Base-by-base conservation (phyloP, 2,888 invertebrate genomes). In the Epistrophe grossulariae region DNA sequence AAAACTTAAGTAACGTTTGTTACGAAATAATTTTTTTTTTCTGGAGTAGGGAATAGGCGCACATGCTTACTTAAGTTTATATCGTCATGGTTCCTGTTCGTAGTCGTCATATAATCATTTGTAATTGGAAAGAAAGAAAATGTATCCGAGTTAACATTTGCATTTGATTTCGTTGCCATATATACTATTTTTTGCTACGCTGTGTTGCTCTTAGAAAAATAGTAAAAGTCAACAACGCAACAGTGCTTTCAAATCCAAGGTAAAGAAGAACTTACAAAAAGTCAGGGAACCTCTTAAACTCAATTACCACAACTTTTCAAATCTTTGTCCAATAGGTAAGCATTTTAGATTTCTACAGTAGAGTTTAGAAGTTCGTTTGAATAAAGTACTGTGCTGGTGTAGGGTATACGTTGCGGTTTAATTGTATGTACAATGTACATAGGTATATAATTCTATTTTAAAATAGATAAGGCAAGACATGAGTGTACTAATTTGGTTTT, bases 221-320 rank as follows among this genome's bases (percentile, higher is more conserved):
- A 80, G 81, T 81, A 72, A 72, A 85, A 78, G 84, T 81, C 81
- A 77, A 43, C 73, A 68, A 81, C 73, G 84, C 81, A 85, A 77
- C 84, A 85, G 81, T 85, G 84, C 77, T 73, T 85, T 66, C 9
- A 81, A 73, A 81, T 48, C 57, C 11, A 59, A 68, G 76, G 19
- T 7, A 45, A 31, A 64, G 28, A 31, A 68, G 19, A 68, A 77
- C 19, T 28, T 35, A 52, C 38, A 73, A 38, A 66, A 79, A 80
- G 66, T 50, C 73, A 59, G 45, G 57, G 77, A 85, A 81, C 72
- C 62, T 85, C 71, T 81, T 68, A 48, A 73, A 78, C 55, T 62
- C 62, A 81, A 84, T 84, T 79, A 77, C 77, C 60, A 68, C 72
- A 84, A 52, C 57, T 52, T 76, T 84, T 79, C 59, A 64, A 64